Conservation (phyloP, 2,797 vertebrate species). For the Lemur catta region DNA sequence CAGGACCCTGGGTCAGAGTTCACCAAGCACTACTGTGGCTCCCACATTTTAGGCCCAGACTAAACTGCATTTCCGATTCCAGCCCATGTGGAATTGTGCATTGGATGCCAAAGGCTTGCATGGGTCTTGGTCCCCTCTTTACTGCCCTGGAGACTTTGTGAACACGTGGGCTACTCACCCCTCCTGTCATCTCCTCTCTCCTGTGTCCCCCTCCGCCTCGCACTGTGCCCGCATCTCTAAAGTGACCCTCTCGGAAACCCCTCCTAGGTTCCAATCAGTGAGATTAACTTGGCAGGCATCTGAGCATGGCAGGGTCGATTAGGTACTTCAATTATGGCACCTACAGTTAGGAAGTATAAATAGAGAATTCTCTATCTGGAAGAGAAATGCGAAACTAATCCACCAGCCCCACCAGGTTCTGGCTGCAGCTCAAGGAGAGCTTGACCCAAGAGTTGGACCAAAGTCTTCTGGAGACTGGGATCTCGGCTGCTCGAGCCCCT, state of each 20-base stretch:
- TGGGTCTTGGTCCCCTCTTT: background rate
- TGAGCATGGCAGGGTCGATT: background rate
- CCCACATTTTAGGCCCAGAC: background rate
- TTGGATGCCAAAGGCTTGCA: background rate
- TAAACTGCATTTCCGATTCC: background rate
- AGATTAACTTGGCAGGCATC: background rate
- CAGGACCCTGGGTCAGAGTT: background rate
- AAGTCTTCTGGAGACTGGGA: background rate
- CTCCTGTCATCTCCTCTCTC: no score
- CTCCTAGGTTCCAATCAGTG: background rate
- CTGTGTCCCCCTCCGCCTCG: fast-evolving
- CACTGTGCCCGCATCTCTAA: background rate
- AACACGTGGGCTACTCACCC: background rate
- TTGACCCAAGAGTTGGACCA: background rate
- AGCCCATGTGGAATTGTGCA: background rate
- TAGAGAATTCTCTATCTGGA: background rate
- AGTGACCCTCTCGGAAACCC: background rate
- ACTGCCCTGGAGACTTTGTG: background rate
- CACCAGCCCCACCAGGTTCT: background rate
- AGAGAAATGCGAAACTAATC: background rate
- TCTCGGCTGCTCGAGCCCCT: background rate
- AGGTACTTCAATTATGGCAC: background rate
- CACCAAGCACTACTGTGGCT: background rate
- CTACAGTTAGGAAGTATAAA: background rate
- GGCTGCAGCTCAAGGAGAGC: background rate